Evolutionary conservation across 1,140 invertebrate species (phyloP).

Genomic region (Protaetia brevitarsis): DNA sequence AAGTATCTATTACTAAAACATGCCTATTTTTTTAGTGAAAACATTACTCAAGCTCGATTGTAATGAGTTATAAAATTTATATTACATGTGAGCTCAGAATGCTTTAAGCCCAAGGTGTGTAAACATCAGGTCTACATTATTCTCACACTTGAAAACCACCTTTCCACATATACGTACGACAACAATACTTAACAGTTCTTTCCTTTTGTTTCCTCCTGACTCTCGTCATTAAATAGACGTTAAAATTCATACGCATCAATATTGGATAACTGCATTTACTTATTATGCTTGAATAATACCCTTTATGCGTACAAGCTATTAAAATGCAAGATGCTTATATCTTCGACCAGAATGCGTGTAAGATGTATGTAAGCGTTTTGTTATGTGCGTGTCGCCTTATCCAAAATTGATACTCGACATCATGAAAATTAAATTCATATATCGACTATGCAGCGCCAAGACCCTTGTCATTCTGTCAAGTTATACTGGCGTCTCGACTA

Average conservation of each 20-base stretch:
- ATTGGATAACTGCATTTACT: neutral
- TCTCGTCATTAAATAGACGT: neutral
- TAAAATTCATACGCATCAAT: constrained; percentile 4
- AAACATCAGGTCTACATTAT: too few species aligned
- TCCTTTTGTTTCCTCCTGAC: neutral
- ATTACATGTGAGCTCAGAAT: too few species aligned
- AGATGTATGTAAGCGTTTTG: neutral
- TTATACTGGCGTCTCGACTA: neutral
- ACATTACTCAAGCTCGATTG: too few species aligned
- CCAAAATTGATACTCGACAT: constrained; percentile 2
- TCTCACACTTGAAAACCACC: constrained; percentile 6
- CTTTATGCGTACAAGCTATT: neutral
- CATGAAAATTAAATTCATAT: constrained; percentile 7
- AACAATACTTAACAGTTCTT: neutral
- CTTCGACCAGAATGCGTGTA: neutral
- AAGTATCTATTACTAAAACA: too few species aligned
- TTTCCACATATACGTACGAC: constrained; percentile 4
- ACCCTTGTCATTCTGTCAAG: neutral
- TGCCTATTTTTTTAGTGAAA: too few species aligned
- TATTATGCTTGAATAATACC: neutral
- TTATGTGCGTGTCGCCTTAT: constrained; percentile 4
- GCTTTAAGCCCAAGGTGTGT: too few species aligned
- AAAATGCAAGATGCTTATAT: neutral
- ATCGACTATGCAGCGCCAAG: neutral
- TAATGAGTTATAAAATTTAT: too few species aligned